Evolutionary conservation across 2,888 invertebrate species (phyloP), one percentile per base, ranked within the genome.

Genomic region (Temnothorax unifasciatus): DNA sequence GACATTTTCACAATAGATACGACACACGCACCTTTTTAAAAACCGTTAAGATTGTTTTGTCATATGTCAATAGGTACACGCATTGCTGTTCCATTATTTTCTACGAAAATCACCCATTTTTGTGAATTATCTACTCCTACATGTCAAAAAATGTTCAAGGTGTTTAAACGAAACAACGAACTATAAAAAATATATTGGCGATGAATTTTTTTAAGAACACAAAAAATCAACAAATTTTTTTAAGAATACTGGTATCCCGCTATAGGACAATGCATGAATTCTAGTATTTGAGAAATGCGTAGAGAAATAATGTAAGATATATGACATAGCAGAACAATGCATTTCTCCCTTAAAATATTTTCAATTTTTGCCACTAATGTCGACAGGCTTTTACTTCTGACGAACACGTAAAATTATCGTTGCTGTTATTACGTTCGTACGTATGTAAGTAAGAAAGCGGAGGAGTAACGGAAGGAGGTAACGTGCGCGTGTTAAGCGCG

Each of bases 401-500:
- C 6, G 41, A 57, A 57, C 13, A 44, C 29, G n/a, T 38, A 52
- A 15, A 64, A 59, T 76, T 64, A 82, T 83, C 71, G 59, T 82
- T 71, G 29, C 64, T 34, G 73, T 84, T 83, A 83, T 74, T 74
- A 83, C 61, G 38, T 29, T 74, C 82, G 68, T 47, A 84, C 21
- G 83, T 63, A 57, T 29, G 61, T 64, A n/a, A 61, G 44, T 21
- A 64, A 57, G 57, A 59, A 34, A 71, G 29, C n/a, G 21, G 3
- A n/a, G 21, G 21, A 54, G 21, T 25, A 61, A 41, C 21, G 69
- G 59, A 2, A 44, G 57, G 73, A 52, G 71, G 50, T 38, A n/a
- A 66, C 59, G 64, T 47, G 85, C 82, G 77, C 86, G 85, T 86
- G 90, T 89, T 88, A 89, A 90, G 85, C 84, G 89, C 82, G 90